Base-by-base conservation (phyloP, 2,888 invertebrate genomes). In the Erpobdella octoculata region DNA sequence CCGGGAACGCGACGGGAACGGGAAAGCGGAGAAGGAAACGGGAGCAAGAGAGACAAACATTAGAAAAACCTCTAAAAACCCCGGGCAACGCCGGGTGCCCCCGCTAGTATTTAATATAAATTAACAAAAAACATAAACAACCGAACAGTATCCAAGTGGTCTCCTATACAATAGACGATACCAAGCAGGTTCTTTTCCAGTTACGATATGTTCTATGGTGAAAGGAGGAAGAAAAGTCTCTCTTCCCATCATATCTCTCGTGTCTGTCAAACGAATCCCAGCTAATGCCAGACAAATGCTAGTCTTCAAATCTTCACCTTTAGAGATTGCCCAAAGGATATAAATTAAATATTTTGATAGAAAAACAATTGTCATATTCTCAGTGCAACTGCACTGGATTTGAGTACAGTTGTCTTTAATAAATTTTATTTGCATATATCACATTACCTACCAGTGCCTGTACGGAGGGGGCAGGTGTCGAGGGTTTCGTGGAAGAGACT, bases 271-370 rank as follows among this genome's bases (percentile, higher is more conserved):
- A 28, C 15, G 15, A 12, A 68, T 48, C 1, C 48, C 68, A 1
- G 28, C 41, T n/a, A 46, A 18, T 5, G 36, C 15, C 41, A 68
- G n/a, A 25, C 68, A 68, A n/a, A 68, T 68, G 25, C 68, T 68
- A 18, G 68, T 68, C 48, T 68, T 68, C 46, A 68, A 25, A 25
- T 68, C 68, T 28, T 68, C 68, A 48, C 31, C 68, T 68, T 5
- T 21, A 5, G 46, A 46, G 5, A 5, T 46, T 5, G 21, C 1
- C 5, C 21, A 53, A 8, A 53, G 21, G 28, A 53, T 18, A 41
- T 12, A 9, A 41, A 41, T 12, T 18, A 41, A 41, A 41, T 18
- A 12, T 9, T 12, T 41, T 9, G 18, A 9, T 12, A 9, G 18
- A 41, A 41, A 18, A 41, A 41, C 5, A 21, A 53, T 25, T 9